Evolutionary conservation across 2,797 vertebrate genomes (phyloP).

Genomic region (Champsocephalus gunnari): DNA sequence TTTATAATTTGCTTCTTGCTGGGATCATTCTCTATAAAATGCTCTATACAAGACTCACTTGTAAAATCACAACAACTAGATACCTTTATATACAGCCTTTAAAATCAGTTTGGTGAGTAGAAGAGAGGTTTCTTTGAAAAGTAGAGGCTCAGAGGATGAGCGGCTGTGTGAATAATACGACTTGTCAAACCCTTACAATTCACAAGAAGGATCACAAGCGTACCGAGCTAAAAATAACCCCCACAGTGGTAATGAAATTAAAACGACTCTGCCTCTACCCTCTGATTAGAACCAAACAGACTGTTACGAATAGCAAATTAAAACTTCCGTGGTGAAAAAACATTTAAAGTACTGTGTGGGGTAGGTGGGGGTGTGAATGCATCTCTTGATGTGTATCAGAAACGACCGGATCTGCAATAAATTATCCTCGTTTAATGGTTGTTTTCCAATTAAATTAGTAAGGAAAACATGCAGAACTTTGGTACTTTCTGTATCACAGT

Average conservation of each 20-base stretch:
- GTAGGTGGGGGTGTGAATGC: background rate
- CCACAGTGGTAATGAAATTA: conserved; percentile 73
- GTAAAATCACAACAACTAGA: conserved; percentile 60
- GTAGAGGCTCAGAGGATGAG: conserved; percentile 63
- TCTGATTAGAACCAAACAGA: conserved; percentile 70
- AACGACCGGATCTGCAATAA: background rate
- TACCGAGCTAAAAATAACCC: conserved; percentile 72
- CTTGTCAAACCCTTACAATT: conserved; percentile 75
- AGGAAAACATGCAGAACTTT: background rate
- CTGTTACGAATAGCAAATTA: conserved; percentile 67
- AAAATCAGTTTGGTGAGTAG: conserved; percentile 65
- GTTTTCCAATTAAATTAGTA: conserved; percentile 9
- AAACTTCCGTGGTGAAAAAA: conserved; percentile 54
- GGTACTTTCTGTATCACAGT: background rate
- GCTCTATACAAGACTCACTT: conserved; percentile 15
- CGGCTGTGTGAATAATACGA: conserved; percentile 75
- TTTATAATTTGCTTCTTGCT: conserved; percentile 17
- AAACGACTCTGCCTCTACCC: conserved; percentile 59
- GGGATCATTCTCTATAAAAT: conserved; percentile 40
- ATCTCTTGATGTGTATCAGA: conserved; percentile 5
- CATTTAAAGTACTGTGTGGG: conserved; percentile 29
- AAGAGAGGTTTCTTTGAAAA: conserved; percentile 70
- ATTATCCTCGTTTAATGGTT: background rate
- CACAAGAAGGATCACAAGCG: conserved; percentile 70
- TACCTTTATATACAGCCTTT: conserved; percentile 63